phyloP scores from a whole-genome alignment of 2,888 invertebrate species.

The Polydrusus cervinus region DNA sequence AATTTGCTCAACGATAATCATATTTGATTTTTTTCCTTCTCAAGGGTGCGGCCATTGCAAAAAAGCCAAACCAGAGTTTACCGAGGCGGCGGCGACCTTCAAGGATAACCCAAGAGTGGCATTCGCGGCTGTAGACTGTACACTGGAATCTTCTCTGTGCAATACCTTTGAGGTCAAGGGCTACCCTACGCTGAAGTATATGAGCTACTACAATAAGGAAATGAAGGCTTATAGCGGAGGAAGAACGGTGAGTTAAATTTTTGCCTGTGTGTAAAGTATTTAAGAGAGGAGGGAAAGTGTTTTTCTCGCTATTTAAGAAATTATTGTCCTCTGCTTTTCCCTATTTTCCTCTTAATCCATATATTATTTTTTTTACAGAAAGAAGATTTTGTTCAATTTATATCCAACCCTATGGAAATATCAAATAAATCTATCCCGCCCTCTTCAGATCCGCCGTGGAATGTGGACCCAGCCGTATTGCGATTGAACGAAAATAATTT shows the following conservation, averaged over 20 bases:
- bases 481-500: constrained; percentile 77
- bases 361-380: constrained; percentile 72
- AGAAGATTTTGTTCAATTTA: constrained; percentile 79
- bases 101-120: constrained; percentile 85
- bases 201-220: constrained; percentile 84
- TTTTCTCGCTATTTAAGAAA: too few species aligned
- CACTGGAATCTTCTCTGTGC: constrained; percentile 78
- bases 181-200: constrained; percentile 91
- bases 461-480: constrained; percentile 70
- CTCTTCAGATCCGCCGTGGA: constrained; percentile 70
- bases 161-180: constrained; percentile 82
- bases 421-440: constrained; percentile 67
- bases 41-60: constrained; percentile 95
- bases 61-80: constrained; percentile 87
- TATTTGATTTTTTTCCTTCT: constrained; percentile 30
- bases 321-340: too few species aligned
- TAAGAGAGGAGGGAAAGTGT: too few species aligned
- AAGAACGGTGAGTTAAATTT: constrained; percentile 57
- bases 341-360: too few species aligned
- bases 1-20: too few species aligned
- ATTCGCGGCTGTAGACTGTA: constrained; percentile 90
- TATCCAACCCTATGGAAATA: constrained; percentile 65
- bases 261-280: too few species aligned
- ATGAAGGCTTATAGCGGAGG: constrained; percentile 83
- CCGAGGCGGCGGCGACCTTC: constrained; percentile 82